phyloP scores from a whole-genome alignment of 1,140 invertebrate genomes.

The Papilio glaucus region DNA sequence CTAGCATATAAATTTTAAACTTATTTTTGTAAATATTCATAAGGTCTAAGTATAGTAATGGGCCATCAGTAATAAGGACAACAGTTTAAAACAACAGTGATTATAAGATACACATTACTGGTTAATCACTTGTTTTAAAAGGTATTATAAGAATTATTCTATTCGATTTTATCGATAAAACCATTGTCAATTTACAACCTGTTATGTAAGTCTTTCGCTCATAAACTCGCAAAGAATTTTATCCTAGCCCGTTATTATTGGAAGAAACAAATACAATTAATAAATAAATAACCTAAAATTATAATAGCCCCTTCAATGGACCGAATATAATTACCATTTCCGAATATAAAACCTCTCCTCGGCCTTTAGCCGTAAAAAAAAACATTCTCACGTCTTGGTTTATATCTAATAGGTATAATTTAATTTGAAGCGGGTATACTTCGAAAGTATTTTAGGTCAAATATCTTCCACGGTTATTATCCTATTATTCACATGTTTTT shows the following conservation, averaged over 20 bases:
- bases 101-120: no score
- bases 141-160: no score
- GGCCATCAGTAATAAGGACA: no score
- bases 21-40: no score
- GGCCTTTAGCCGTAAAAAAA: conserved; percentile 38
- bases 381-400: conserved; percentile 64
- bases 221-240: no score
- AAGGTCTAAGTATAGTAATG: no score
- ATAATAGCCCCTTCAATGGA: neutral
- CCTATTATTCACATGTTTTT: conserved; percentile 1
- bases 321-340: conserved; percentile 7
- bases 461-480: conserved; percentile 39
- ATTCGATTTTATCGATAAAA: no score
- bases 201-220: no score
- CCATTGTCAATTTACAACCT: no score
- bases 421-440: conserved; percentile 61
- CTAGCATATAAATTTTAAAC: no score
- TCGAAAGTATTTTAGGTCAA: conserved; percentile 44
- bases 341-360: conserved; percentile 29
- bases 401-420: conserved; percentile 63
- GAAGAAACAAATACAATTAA: neutral
- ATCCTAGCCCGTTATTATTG: neutral
- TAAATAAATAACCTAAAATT: neutral
- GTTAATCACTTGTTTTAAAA: no score
- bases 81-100: no score